Evolutionary conservation across 2,888 invertebrate genomes (phyloP), one percentile per base, ranked within the genome.

Genomic region (Torymus tubicola): DNA sequence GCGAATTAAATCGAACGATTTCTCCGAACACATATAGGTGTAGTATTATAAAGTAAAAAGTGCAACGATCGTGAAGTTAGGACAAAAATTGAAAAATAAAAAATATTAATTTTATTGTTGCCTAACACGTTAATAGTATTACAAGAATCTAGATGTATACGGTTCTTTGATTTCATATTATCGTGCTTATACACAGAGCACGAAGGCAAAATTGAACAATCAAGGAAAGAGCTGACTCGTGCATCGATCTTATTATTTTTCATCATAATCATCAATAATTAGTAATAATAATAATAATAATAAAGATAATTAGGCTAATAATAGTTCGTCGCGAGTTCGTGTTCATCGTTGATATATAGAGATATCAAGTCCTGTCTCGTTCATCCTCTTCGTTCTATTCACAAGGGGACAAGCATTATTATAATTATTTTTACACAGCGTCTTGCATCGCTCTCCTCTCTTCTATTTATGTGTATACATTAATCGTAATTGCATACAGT

Each of bases 91-190:
- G n/a, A n/a, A n/a, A n/a, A n/a, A n/a, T 65, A 64, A n/a, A 72
- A 82, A 79, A 78, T 79, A 78, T 72, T 73, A 82, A 71, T 78
- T 78, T 83, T 84, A 85, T 80, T 82, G 63, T 83, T 84, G 21
- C 84, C 83, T 84, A 85, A 85, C 86, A 85, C 83, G 81, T 83
- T 85, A 74, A 80, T 85, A 84, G 82, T 83, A 83, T 81, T 76
- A 79, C 80, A 84, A 68, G 64, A 83, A 65, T 82, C 82, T 84
- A 84, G n/a, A n/a, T n/a, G n/a, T n/a, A n/a, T n/a, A n/a, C n/a
- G n/a, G n/a, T 70, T 68, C 60, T 60, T 68, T 18, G 16, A 11
- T 24, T 57, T 67, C 31, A 11, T 61, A 14, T 75, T 52, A 57
- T 14, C 68, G n/a, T 42, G 18, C 53, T 58, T 21, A 18, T 42